Evolutionary conservation across 2,797 vertebrate genomes (phyloP).

Genomic region (Protosalanx chinensis): DNA sequence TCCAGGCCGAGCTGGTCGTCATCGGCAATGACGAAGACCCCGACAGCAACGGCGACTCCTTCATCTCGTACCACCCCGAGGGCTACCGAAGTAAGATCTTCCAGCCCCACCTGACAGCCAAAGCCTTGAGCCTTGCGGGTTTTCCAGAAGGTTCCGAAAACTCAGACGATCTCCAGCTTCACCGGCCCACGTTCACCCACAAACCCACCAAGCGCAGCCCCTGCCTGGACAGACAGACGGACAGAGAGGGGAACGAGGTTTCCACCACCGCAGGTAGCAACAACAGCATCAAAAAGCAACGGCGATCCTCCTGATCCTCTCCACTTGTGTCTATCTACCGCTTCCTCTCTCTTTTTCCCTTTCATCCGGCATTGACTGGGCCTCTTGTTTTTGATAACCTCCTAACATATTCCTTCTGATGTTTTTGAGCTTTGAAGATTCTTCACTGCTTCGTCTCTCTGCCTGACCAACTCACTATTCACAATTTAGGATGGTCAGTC

Average conservation of each 20-base stretch:
- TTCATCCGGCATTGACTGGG: neutral
- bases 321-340: neutral
- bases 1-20: conserved; percentile 86
- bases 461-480: conserved; percentile 4
- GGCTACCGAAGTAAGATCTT: conserved; percentile 80
- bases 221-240: conserved; percentile 42
- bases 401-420: conserved; percentile 2
- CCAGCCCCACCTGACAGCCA: conserved; percentile 67
- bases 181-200: conserved; percentile 73
- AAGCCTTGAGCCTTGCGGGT: conserved; percentile 50
- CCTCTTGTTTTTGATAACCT: neutral
- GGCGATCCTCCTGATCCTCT: neutral
- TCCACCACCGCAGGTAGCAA: conserved; percentile 75
- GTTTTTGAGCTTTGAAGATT: neutral
- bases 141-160: conserved; percentile 61
- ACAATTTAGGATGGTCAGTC: neutral
- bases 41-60: conserved; percentile 48
- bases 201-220: conserved; percentile 40
- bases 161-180: conserved; percentile 71
- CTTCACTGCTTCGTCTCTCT: neutral
- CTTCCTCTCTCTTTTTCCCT: conserved; percentile 4
- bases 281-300: conserved; percentile 45
- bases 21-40: conserved; percentile 73
- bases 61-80: conserved; percentile 76
- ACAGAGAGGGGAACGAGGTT: conserved; percentile 68